Evolutionary conservation across 2,888 invertebrate species (phyloP), one percentile per base, ranked within the genome.

Genomic region (Anoncus sp.): DNA sequence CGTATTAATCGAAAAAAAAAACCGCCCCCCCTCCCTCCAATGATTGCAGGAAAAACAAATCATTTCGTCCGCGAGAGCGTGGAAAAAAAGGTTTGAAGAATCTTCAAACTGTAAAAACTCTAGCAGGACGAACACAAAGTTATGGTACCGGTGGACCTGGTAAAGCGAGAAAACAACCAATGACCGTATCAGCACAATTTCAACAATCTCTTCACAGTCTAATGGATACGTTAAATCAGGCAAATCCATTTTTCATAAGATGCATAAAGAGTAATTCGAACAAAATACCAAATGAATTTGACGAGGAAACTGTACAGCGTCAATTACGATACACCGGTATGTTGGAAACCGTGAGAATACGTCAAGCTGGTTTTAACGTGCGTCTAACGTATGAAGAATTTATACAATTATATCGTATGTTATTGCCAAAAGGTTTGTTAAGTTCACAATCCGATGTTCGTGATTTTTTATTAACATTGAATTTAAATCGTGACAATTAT

Each of bases 221-320:
- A 51, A 98, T 99, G 98, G 97, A 97, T 86, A 98, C 98, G 0
- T 92, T 99, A 60, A 97, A 97, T 90, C 97, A 98, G 88, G 96
- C 96, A 2, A 96, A 96, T 90, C 96, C 96, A 9, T 96, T 96
- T 91, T 97, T 97, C 90, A 95, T 96, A 77, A 92, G 99, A 78
- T 99, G 99, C 91, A 98, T 99, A 90, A 98, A 98, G 92, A 98
- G 98, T 67, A 99, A 99, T 91, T 95, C 96, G 75, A 96, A 97
- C 83, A 98, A 98, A 93, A 95, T 97, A 80, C 96, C 98, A 0
- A 98, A 98, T 90, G 95, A 95, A 83, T 98, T 98, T 91, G 98
- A 98, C 90, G 97, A 98, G 86, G 97, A 97, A 80, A 97, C 98
- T 0, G 98, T 98, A 9, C 96, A 98, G 86, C 93, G 98, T 63